Evolutionary conservation across 1,140 invertebrate genomes (phyloP), one percentile per base, ranked within the genome.

Genomic region (Micrasema longulum): DNA sequence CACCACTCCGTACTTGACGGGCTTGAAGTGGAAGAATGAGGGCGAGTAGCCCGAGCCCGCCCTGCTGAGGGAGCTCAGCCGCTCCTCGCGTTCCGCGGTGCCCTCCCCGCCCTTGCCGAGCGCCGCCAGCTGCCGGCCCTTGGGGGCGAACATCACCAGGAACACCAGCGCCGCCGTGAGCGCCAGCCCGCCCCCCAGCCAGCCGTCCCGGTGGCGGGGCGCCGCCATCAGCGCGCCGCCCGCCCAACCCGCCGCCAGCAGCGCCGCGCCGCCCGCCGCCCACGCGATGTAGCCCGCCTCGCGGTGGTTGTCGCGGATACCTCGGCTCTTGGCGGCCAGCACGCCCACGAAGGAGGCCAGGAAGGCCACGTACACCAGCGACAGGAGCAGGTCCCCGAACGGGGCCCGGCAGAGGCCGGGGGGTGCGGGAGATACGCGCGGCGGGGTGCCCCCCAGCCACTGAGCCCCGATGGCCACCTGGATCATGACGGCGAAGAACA

Each of bases 81-180:
- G 87, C 77, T 92, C 90, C 62, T 93, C 91, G 73, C 90, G 85
- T 79, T 95, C 93, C 76, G 93, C 92, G 20, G 92, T 86, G 79
- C 92, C 87, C 52, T 92, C 88, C 57, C 89, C 90, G 77, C 93
- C 92, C 72, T 93, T 91, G 12, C 95, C 95, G 85, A 97, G 89
- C 7, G 94, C 95, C 0, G 95, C 94, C 78, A 97, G 81, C 75
- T 96, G 94, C n/a, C 95, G 87, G 43, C 93, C 93, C 84, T 97
- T 97, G 1, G 95, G 95, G 81, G 96, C 91, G 82, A 97, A 98
- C 95, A 97, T 97, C 10, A 95, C 89, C 50, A 96, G 87, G 80
- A 97, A 95, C 10, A 96, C 90, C 9, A 95, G 88, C 1, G 91
- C 88, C 23, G 94, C 91, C 5, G 93, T 95, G 26, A 91, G 88